These are phyloP conservation scores for Lithodes maja DNA, from an alignment of 2,888 invertebrate genomes.

Conservation along the genomic window DNA sequence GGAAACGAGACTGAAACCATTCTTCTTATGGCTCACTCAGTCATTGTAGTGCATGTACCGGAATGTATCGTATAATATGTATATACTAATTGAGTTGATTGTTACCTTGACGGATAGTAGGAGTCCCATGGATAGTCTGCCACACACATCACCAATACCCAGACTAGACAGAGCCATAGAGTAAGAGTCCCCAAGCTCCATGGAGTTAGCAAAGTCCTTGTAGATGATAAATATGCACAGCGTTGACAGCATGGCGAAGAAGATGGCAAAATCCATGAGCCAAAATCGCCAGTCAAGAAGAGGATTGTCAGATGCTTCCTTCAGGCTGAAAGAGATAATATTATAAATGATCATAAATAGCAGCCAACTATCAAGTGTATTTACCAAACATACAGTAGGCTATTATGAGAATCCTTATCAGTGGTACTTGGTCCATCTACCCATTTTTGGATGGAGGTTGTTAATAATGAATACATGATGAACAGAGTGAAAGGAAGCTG, in stretches of 20 bases:
- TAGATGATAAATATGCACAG: constrained; percentile 71
- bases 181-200: constrained; percentile 68
- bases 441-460: too few relatives aligned
- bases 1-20: too few relatives aligned
- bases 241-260: constrained; percentile 70
- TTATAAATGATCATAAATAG: background rate
- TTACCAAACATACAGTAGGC: too few relatives aligned
- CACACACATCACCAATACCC: constrained; percentile 71
- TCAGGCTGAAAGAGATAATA: constrained; percentile 6
- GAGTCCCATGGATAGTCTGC: constrained; percentile 70
- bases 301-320: constrained; percentile 18
- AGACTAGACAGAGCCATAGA: constrained; percentile 71
- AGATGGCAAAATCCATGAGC: constrained; percentile 70
- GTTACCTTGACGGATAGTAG: constrained; percentile 44
- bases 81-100: too few relatives aligned
- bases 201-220: constrained; percentile 71
- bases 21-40: too few relatives aligned
- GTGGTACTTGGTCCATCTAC: too few relatives aligned
- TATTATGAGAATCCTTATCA: too few relatives aligned
- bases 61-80: too few relatives aligned
- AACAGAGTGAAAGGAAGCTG: too few relatives aligned
- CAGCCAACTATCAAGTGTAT: too few relatives aligned
- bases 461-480: too few relatives aligned
- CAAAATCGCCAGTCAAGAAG: constrained; percentile 58
- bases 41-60: too few relatives aligned